Percentiles rank a stretch among this genome's conserved stretches.
These are phyloP conservation scores for Sus cebifrons DNA, from an alignment of 2,797 vertebrate species.

Conservation along the genomic window DNA sequence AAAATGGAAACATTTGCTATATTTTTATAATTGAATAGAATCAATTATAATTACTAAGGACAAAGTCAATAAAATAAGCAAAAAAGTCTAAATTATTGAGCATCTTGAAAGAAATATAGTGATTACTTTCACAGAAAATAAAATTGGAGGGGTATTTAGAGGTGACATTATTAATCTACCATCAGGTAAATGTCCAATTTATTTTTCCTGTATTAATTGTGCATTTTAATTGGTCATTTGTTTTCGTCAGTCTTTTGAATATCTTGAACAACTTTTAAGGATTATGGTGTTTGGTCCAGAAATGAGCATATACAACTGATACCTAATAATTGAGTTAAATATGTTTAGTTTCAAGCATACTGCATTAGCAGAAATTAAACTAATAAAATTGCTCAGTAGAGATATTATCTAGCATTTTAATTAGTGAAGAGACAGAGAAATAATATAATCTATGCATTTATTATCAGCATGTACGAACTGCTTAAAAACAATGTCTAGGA, in stretches of 20 bases:
- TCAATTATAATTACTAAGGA: neutral
- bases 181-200: neutral
- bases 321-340: neutral
- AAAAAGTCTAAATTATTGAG: neutral
- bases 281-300: neutral
- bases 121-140: conserved; percentile 6
- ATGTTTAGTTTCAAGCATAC: neutral
- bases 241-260: neutral
- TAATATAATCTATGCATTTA: neutral
- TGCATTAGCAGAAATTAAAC: neutral
- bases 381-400: neutral
- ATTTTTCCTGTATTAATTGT: conserved; percentile 22
- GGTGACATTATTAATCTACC: neutral
- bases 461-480: neutral
- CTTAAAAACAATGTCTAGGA: neutral
- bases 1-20: neutral
- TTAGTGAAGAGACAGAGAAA: neutral
- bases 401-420: neutral
- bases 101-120: conserved; percentile 1
- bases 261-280: neutral
- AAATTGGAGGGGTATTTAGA: neutral
- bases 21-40: conserved; percentile 46
- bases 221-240: neutral
- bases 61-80: neutral
- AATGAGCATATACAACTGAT: neutral